Percentiles rank a stretch among this genome's conserved stretches.
phyloP scores from a whole-genome alignment of 2,113 vertebrate species.

The Atractosteus spatula region DNA sequence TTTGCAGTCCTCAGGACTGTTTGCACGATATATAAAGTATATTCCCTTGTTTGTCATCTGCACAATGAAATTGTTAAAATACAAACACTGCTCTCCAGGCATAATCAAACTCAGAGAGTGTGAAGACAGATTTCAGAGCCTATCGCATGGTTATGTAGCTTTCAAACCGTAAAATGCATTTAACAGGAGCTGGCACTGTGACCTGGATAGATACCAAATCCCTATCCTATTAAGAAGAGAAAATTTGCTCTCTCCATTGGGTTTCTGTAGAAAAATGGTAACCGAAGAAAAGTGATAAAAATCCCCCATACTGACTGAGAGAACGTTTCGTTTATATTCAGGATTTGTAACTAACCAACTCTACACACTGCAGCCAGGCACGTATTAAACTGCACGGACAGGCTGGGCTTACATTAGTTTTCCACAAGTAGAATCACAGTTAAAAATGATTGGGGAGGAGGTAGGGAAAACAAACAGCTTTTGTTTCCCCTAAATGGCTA shows the following conservation, averaged over 20 bases:
- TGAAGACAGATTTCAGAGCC: background rate
- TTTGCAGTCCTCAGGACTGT: too few relatives aligned
- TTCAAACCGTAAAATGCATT: background rate
- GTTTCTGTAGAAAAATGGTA: background rate
- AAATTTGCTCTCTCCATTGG: background rate
- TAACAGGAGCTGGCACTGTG: background rate
- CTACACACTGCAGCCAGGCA: background rate
- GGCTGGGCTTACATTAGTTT: background rate
- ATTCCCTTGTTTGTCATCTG: too few relatives aligned
- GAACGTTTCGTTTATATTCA: constrained; percentile 10
- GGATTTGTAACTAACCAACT: constrained; percentile 8
- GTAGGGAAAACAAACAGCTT: background rate
- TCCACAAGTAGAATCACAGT: background rate
- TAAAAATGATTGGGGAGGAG: background rate
- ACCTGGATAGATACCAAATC: too few relatives aligned
- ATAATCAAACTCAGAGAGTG: too few relatives aligned
- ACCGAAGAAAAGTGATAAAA: background rate
- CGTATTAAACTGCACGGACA: background rate
- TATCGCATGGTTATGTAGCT: background rate
- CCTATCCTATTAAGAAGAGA: too few relatives aligned
- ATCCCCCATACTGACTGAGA: background rate
- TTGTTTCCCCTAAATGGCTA: background rate
- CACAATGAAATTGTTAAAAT: too few relatives aligned
- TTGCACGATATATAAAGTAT: too few relatives aligned
- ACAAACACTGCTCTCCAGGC: too few relatives aligned